Percentiles rank a stretch among this genome's conserved stretches.
phyloP scores from a whole-genome alignment of 1,140 invertebrate genomes.

The Leptonema lineaticorne region DNA sequence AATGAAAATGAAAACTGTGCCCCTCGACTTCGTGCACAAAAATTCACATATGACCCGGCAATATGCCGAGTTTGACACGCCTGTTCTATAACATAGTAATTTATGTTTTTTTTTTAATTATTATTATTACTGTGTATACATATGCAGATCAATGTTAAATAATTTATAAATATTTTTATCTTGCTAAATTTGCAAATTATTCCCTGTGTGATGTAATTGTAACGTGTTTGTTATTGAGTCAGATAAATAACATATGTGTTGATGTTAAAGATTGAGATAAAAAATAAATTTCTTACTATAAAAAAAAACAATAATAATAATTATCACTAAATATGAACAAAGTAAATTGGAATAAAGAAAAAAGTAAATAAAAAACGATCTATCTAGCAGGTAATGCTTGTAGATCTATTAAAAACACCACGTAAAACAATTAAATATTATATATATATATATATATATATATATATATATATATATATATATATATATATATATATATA shows the following conservation, averaged over 20 bases:
- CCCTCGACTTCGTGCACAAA: too few species aligned
- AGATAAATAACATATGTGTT: too few species aligned
- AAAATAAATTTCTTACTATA: slow-evolving; percentile 5
- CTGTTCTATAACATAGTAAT: background rate
- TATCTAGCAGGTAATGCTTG: background rate
- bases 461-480: background rate
- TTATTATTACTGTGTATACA: background rate
- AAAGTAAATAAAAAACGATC: too few species aligned
- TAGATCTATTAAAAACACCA: background rate
- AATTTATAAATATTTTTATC: slow-evolving; percentile 11
- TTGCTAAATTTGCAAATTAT: slow-evolving; percentile 4
- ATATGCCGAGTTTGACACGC: too few species aligned
- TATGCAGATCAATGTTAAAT: slow-evolving; percentile 3
- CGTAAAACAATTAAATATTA: background rate
- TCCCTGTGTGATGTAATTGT: slow-evolving; percentile 10
- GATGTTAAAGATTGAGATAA: background rate
- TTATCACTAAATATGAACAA: too few species aligned
- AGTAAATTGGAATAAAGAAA: too few species aligned
- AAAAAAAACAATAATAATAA: too few species aligned
- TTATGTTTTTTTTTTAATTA: background rate
- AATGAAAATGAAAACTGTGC: too few species aligned
- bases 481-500: too few species aligned
- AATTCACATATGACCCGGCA: too few species aligned
- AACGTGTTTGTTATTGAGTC: slow-evolving; percentile 1
- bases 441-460: background rate